These are phyloP conservation scores for Mustela nigripes DNA, from an alignment of 2,113 vertebrate genomes.

Conservation along the genomic window DNA sequence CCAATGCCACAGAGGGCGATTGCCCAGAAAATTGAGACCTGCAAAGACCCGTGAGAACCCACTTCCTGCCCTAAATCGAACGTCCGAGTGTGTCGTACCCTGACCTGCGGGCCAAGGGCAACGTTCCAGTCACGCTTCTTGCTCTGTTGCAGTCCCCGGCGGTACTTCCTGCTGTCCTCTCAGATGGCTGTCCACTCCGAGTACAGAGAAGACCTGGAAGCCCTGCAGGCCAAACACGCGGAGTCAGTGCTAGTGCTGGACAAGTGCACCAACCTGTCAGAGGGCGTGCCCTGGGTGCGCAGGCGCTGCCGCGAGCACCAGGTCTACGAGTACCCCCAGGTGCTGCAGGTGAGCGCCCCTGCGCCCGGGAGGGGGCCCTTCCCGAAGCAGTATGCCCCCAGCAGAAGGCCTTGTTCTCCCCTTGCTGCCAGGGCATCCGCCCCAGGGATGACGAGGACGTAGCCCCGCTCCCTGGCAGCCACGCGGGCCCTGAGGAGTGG, in stretches of 20 bases:
- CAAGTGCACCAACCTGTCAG: conserved; percentile 96
- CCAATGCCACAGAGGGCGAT: not conserved
- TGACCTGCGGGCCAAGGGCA: not conserved
- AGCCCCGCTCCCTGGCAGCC: fast-evolving
- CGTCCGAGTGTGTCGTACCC: not conserved
- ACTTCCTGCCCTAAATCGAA: fast-evolving
- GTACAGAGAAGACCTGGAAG: conserved; percentile 93
- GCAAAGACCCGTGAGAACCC: not conserved
- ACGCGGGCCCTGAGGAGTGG: fast-evolving
- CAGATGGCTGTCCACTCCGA: conserved; percentile 95
- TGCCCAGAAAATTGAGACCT: not conserved
- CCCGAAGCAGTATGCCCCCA: fast-evolving
- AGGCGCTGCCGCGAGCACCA: conserved; percentile 95
- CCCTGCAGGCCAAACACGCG: conserved; percentile 94
- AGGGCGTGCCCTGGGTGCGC: conserved; percentile 88
- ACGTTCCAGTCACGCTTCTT: conserved; percentile 16
- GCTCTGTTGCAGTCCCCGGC: conserved; percentile 89
- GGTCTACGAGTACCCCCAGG: conserved; percentile 96
- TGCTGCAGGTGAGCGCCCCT: conserved; percentile 93
- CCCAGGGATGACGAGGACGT: fast-evolving
- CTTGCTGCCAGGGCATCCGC: fast-evolving
- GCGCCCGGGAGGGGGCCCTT: fast-evolving
- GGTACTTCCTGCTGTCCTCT: conserved; percentile 95
- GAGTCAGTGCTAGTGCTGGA: conserved; percentile 94
- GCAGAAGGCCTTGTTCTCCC: not conserved